phyloP scores from a whole-genome alignment of 1,140 invertebrate genomes.

The Ceratoteleas bidentatus region DNA sequence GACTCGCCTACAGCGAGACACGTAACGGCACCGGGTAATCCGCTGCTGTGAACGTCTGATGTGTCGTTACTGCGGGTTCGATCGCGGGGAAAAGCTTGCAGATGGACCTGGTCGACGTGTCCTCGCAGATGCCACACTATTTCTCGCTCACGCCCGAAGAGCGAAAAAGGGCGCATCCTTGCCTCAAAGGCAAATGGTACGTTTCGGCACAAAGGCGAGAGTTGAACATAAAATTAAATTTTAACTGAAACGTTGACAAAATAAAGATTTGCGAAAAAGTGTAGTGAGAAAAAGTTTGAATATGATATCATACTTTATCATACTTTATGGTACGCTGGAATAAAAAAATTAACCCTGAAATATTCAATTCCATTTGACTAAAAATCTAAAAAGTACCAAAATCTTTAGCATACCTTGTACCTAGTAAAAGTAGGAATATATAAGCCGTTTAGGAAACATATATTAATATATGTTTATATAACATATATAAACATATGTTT shows the following conservation, averaged over 20 bases:
- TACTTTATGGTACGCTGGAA: no score
- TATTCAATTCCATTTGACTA: no score
- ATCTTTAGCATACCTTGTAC: no score
- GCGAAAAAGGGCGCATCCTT: conserved; percentile 74
- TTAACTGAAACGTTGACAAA: background rate
- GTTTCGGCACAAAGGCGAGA: no score
- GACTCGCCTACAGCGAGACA: conserved; percentile 35
- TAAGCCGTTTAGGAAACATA: no score
- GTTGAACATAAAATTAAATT: background rate
- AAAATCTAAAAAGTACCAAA: no score
- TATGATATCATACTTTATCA: no score
- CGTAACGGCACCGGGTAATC: conserved; percentile 47
- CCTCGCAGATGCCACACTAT: conserved; percentile 71
- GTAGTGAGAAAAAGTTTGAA: no score
- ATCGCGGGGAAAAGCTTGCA: conserved; percentile 7
- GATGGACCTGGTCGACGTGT: conserved; percentile 63
- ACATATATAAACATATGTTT: no score
- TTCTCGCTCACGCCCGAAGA: conserved; percentile 74
- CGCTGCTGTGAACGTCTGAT: conserved; percentile 23
- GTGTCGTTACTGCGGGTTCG: conserved; percentile 18
- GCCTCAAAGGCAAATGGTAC: conserved; percentile 75
- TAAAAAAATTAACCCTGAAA: no score
- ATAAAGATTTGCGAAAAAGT: background rate
- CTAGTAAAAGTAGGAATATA: no score
- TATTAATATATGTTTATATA: no score